Base-by-base conservation (phyloP, 2,888 invertebrate genomes). In the Ethmia dodecea region DNA sequence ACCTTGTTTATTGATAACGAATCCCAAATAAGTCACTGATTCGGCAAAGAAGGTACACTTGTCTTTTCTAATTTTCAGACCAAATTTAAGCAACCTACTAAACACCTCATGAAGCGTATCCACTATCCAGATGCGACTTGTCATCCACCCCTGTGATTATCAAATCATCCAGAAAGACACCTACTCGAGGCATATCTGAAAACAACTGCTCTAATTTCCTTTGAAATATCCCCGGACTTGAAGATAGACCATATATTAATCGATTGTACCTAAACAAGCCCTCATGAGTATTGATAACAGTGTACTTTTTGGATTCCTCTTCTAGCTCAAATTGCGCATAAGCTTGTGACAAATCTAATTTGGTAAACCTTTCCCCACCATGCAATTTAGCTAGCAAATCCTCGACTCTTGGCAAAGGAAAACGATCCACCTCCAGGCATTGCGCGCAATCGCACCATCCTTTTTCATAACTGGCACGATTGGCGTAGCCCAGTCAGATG, bases 401-500 rank as follows among this genome's bases (percentile, higher is more conserved):
- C 5, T 29, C 31, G 5, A 31, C 24, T 10, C 24, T 22, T 2
- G 31, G 31, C 13, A 31, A 9, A 2, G 45, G 40, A 35, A 27
- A 45, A 15, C 38, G 41, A 26, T 46, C 42, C 14, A 44, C 33
- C 22, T 39, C 40, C 11, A 42, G 14, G 12, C n/a, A 11, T 22
- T 33, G 37, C 25, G 27, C 5, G 41, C 12, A 2, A 44, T 38
- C 5, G 15, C 32, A 13, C 45, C 47, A 18, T 42, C 43, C 6
- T 34, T 36, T 16, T 43, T 37, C 3, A 45, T 24, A 1, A 43
- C 38, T 0, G n/a, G n/a, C n/a, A n/a, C n/a, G n/a, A n/a, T n/a
- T n/a, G n/a, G n/a, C n/a, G n/a, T n/a, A n/a, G n/a, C 47, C 44
- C 42, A 47, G 33, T 47, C 44, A 1, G 43, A 44, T 2, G 33